Conservation (phyloP, 1,140 invertebrate genomes). For the Rhyacophila brunnea region DNA sequence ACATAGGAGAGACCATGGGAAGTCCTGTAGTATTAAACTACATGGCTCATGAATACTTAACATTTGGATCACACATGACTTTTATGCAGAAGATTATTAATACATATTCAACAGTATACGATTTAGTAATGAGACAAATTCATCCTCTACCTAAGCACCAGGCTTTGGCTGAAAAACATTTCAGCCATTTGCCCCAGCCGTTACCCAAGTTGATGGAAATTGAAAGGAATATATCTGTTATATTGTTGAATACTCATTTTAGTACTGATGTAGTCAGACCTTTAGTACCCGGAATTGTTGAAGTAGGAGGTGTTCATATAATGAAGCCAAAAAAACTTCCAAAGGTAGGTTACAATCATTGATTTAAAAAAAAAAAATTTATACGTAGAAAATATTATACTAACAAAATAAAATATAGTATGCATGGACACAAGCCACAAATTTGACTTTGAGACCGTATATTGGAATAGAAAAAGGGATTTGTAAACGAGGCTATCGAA, state of each 20-base stretch:
- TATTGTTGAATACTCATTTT: constrained; percentile 40
- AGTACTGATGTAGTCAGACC: constrained; percentile 28
- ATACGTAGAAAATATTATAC: too few relatives aligned
- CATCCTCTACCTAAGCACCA: constrained; percentile 35
- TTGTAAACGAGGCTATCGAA: too few relatives aligned
- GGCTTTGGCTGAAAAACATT: constrained; percentile 41
- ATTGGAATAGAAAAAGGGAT: too few relatives aligned
- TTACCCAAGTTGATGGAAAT: constrained; percentile 42
- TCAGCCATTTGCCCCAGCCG: constrained; percentile 32
- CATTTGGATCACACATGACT: constrained; percentile 30
- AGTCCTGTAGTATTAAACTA: constrained; percentile 40
- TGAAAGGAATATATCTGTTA: constrained; percentile 42
- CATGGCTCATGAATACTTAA: constrained; percentile 42
- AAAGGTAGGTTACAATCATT: too few relatives aligned
- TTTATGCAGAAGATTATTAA: constrained; percentile 29
- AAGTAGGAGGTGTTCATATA: constrained; percentile 31
- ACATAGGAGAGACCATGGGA: constrained; percentile 45
- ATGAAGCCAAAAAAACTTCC: constrained; percentile 37
- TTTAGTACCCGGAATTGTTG: constrained; percentile 28
- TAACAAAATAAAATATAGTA: too few relatives aligned
- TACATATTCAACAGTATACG: constrained; percentile 19
- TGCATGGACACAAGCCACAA: too few relatives aligned
- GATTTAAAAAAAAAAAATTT: too few relatives aligned
- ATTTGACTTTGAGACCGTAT: too few relatives aligned
- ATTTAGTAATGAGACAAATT: constrained; percentile 22